Evolutionary conservation across 2,113 vertebrate species (phyloP), one percentile per base, ranked within the genome.

Genomic region (Takifugu bimaculatus): DNA sequence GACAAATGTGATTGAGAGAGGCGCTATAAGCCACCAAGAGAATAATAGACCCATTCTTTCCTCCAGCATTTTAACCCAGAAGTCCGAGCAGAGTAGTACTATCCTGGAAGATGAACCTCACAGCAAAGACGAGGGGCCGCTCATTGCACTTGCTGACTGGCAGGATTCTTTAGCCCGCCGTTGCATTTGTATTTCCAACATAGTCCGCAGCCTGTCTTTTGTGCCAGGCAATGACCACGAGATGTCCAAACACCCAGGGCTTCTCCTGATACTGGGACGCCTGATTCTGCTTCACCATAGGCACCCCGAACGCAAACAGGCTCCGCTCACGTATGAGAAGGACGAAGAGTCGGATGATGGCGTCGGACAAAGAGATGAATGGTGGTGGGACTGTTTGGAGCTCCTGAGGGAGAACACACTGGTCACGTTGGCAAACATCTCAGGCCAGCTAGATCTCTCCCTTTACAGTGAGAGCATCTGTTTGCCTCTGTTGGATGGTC

Each of bases 341-440:
- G 96, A 99, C 57, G 97, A 98, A 85, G 96, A 98, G 60, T 92
- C 94, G 60, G 97, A 98, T 52, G 95, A 98, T 74, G 93, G 95
- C 50, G 85, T 93, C 86, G 94, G 93, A 83, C 94, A 94, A 88
- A 94, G 93, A 83, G 95, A 96, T 29, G 96, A 98, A 83, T 99
- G 97, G 97, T 98, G 96, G 96, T 98, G 96, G 96, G 97, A 99
- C 93, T 98, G 96, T 90, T 90, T 98, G 91, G 95, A 95, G 87
- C 92, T 96, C 82, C 93, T 99, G 77, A 92, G 96, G 68, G 97
- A 99, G 85, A 99, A 99, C 77, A 95, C 95, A 1, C 83, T 99
- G 91, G 97, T 99, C 86, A 99, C 96, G 0, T 85, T 99, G 82
- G 95, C 97, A 66, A 99, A 99, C 85, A 96, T 99, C 91, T 98